Evolutionary conservation across 2,113 vertebrate genomes (phyloP).

Genomic region (Anseranas semipalmata): DNA sequence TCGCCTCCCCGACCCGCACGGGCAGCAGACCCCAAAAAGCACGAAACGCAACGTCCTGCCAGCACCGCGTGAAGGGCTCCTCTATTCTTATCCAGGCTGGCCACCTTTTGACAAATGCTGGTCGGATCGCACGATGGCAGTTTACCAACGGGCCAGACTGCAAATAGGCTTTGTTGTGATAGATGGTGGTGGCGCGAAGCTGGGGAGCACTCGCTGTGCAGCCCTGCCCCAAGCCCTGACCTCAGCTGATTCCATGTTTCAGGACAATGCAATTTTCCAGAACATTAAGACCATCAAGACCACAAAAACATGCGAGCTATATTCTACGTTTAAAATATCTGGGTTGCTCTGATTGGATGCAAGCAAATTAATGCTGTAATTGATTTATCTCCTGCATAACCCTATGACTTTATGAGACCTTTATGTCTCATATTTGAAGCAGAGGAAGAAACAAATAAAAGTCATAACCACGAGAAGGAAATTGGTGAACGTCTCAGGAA

Average conservation of each 20-base stretch:
- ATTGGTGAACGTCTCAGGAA: neutral
- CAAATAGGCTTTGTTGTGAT: neutral
- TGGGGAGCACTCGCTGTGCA: neutral
- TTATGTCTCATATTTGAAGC: neutral
- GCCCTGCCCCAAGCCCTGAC: neutral
- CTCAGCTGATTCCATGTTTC: neutral
- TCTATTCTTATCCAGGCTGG: neutral
- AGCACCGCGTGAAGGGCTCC: fast-evolving
- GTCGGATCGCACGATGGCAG: neutral
- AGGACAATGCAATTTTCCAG: neutral
- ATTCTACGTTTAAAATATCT: neutral
- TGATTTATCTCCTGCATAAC: neutral
- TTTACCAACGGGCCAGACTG: neutral
- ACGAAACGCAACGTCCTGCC: neutral
- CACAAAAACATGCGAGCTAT: neutral
- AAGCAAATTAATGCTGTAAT: neutral
- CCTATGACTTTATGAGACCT: neutral
- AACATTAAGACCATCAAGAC: neutral
- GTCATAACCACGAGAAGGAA: neutral
- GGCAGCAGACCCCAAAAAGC: neutral
- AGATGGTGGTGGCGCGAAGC: neutral
- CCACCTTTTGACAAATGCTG: neutral
- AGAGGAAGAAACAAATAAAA: neutral
- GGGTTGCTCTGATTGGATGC: neutral
- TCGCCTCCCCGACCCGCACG: neutral